These are phyloP conservation scores for Mesocentrotus franciscanus DNA, from an alignment of 53 echinoderm and acorn worm species.

Conservation along the genomic window DNA sequence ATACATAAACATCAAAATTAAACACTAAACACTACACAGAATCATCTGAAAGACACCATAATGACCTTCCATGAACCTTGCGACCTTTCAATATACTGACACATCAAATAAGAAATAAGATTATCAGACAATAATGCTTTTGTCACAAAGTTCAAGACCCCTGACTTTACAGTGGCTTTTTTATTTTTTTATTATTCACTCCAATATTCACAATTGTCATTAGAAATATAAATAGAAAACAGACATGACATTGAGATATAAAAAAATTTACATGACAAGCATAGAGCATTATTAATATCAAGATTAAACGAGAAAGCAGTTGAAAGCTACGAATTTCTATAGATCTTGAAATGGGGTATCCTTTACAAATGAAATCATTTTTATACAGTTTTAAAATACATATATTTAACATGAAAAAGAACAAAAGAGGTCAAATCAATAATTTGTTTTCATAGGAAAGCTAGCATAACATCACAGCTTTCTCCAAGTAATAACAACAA, in stretches of 20 bases:
- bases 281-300: background rate
- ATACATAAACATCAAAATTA: too few relatives aligned
- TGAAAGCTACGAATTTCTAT: background rate
- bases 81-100: too few relatives aligned
- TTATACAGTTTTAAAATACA: background rate
- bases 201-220: background rate
- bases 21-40: too few relatives aligned
- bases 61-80: too few relatives aligned
- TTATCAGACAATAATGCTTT: background rate
- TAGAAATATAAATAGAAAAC: slow-evolving; percentile 26
- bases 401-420: background rate
- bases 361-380: background rate
- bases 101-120: background rate
- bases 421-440: background rate
- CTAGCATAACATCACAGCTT: background rate
- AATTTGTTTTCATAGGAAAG: background rate
- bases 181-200: background rate
- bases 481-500: background rate
- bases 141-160: background rate
- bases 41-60: too few relatives aligned
- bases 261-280: slow-evolving; percentile 16
- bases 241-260: background rate
- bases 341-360: background rate
- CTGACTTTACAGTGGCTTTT: background rate
- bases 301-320: background rate